Percentiles rank a stretch among this genome's conserved stretches.
Evolutionary conservation across 2,797 vertebrate genomes (phyloP).

Genomic region (Petrocephalus sullivani): DNA sequence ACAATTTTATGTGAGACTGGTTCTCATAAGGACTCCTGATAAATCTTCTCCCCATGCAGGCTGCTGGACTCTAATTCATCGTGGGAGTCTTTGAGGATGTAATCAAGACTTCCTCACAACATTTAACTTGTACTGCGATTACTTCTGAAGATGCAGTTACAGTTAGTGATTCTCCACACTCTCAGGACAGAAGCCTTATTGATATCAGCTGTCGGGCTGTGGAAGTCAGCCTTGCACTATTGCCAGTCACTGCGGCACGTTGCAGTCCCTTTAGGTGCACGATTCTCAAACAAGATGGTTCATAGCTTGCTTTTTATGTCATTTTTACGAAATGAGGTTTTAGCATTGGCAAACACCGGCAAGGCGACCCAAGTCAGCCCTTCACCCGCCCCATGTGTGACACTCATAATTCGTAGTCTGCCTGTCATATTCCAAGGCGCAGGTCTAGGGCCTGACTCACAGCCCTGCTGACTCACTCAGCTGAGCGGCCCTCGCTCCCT

Average conservation of each 20-base stretch:
- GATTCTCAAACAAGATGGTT: background rate
- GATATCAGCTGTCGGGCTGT: background rate
- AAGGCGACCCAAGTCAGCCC: background rate
- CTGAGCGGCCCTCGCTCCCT: background rate
- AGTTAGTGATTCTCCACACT: background rate
- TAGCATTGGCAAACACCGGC: background rate
- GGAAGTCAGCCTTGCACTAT: background rate
- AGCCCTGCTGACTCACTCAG: background rate
- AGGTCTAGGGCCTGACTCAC: background rate
- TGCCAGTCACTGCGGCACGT: background rate
- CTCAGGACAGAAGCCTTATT: background rate
- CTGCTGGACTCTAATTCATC: conserved; percentile 47
- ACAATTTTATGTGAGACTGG: conserved; percentile 39
- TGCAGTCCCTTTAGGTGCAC: background rate
- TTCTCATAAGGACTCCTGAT: conserved; percentile 42
- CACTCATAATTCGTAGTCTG: background rate
- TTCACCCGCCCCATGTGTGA: background rate
- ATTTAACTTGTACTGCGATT: background rate
- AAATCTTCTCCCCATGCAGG: conserved; percentile 45
- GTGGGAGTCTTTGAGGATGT: conserved; percentile 35
- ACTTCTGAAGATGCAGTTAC: background rate
- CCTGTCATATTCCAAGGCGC: background rate
- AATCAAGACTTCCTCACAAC: conserved; percentile 31
- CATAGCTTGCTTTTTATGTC: background rate
- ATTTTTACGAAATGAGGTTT: background rate